phyloP scores from a whole-genome alignment of 37 sponge, comb jelly and placozoan species.

The Haliclona indistincta region DNA sequence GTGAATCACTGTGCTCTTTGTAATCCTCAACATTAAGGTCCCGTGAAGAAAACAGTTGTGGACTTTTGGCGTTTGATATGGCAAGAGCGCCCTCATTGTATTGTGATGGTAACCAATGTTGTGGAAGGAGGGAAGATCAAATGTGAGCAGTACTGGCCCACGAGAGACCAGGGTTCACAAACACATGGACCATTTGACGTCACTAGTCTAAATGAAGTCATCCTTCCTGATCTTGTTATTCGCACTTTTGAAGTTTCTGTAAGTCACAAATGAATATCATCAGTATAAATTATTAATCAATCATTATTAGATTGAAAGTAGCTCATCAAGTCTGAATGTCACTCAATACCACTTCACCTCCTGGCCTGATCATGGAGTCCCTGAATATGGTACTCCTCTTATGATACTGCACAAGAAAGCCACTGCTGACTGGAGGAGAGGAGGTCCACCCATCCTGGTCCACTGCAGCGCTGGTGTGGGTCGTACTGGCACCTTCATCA shows the following conservation, averaged over 20 bases:
- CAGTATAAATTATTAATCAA: not conserved
- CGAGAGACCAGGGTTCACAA: not conserved
- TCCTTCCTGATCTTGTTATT: slow-evolving; percentile 48
- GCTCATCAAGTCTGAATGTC: slow-evolving; percentile 20
- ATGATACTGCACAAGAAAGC: slow-evolving; percentile 46
- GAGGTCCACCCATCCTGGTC: slow-evolving; percentile 41
- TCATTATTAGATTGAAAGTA: not conserved
- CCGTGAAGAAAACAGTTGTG: slow-evolving; percentile 38
- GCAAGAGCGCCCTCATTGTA: slow-evolving; percentile 52
- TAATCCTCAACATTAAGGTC: slow-evolving; percentile 38
- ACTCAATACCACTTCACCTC: slow-evolving; percentile 71
- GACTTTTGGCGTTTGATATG: slow-evolving; percentile 80
- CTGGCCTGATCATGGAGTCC: slow-evolving; percentile 80
- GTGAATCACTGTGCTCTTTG: not conserved
- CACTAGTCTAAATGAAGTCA: slow-evolving; percentile 31
- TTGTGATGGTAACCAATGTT: slow-evolving; percentile 82
- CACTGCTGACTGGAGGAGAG: not conserved
- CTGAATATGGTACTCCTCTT: slow-evolving; percentile 65
- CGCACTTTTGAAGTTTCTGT: slow-evolving; percentile 30
- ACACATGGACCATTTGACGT: slow-evolving; percentile 53
- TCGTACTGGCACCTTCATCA: slow-evolving; percentile 40
- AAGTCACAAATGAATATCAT: slow-evolving; percentile 1
- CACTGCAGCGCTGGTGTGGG: slow-evolving; percentile 57
- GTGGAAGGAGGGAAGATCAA: slow-evolving; percentile 61
- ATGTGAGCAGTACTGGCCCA: slow-evolving; percentile 79